Percentiles rank a stretch among this genome's conserved stretches.
Conservation (phyloP, 2,797 vertebrate genomes). For the Takifugu ocellatus region DNA sequence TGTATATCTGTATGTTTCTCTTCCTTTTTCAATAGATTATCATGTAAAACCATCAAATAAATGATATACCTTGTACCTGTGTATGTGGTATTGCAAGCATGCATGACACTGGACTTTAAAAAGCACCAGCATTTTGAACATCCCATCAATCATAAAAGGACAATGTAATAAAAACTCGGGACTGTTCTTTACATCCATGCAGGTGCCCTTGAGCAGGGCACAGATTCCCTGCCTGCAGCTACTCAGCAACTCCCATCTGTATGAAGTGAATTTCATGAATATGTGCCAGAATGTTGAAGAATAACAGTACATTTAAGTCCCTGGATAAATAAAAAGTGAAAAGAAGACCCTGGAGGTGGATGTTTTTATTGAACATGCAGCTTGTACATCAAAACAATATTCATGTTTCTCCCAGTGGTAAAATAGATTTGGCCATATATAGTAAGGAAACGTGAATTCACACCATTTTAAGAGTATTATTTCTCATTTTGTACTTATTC, state of each 20-base stretch:
- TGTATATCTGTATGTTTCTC: conserved; percentile 72
- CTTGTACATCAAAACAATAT: too few relatives aligned
- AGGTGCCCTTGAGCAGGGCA: conserved; percentile 17
- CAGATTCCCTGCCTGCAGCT: conserved; percentile 8
- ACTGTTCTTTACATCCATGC: conserved; percentile 3
- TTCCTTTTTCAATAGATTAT: conserved; percentile 69
- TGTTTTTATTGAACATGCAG: conserved; percentile 16
- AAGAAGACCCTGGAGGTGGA: conserved; percentile 15
- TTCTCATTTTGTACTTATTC: too few relatives aligned
- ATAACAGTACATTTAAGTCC: conserved; percentile 21
- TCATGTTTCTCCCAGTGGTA: too few relatives aligned
- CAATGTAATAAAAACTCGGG: conserved; percentile 6
- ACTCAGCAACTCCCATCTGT: conserved; percentile 17
- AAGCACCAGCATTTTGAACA: conserved; percentile 1
- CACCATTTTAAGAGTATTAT: too few relatives aligned
- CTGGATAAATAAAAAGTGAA: conserved; percentile 31
- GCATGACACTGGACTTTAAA: conserved; percentile 30
- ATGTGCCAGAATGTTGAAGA: conserved; percentile 22
- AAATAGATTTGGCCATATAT: too few relatives aligned
- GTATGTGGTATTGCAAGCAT: conserved; percentile 47
- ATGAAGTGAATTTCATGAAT: conserved; percentile 24
- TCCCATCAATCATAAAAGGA: conserved; percentile 2
- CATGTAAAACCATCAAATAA: conserved; percentile 73
- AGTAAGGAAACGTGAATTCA: too few relatives aligned
- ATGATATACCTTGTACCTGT: conserved; percentile 66